Evolutionary conservation across 2,888 invertebrate genomes (phyloP).

Genomic region (Camptogramma bilineatum): DNA sequence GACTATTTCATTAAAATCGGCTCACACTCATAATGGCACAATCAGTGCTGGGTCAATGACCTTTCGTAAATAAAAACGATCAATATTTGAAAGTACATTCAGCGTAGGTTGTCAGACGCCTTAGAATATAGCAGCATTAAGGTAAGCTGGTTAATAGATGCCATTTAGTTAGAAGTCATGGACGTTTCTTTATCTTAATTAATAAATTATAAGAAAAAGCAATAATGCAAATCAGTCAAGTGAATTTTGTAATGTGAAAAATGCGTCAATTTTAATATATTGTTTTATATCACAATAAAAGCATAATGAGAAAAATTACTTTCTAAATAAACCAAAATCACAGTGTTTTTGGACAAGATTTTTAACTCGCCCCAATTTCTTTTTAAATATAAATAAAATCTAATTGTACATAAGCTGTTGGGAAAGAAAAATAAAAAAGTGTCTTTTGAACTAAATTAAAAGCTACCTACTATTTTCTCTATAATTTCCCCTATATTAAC

Average conservation of each 20-base stretch:
- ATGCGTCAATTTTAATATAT: slow-evolving; percentile 64
- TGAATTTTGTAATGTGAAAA: slow-evolving; percentile 54
- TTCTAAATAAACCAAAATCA: slow-evolving; percentile 84
- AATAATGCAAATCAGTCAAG: slow-evolving; percentile 71
- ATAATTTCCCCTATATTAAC: slow-evolving; percentile 66
- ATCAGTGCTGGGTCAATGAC: slow-evolving; percentile 45
- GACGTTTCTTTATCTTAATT: slow-evolving; percentile 27
- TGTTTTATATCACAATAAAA: slow-evolving; percentile 81
- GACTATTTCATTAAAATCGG: slow-evolving; percentile 69
- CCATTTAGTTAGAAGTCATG: slow-evolving; percentile 44
- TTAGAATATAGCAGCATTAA: slow-evolving; percentile 12
- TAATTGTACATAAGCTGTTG: slow-evolving; percentile 68
- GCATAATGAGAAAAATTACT: slow-evolving; percentile 75
- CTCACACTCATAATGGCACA: slow-evolving; percentile 68
- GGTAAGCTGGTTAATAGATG: slow-evolving; percentile 37
- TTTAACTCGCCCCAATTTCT: slow-evolving; percentile 75
- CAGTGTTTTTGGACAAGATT: slow-evolving; percentile 80
- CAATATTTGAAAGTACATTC: slow-evolving; percentile 22
- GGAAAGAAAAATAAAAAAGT: slow-evolving; percentile 64
- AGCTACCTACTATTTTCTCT: slow-evolving; percentile 71
- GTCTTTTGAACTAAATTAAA: slow-evolving; percentile 78
- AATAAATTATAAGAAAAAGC: slow-evolving; percentile 49
- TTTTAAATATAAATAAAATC: slow-evolving; percentile 78
- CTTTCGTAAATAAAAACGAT: slow-evolving; percentile 41
- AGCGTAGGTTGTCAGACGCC: slow-evolving; percentile 10